These are phyloP conservation scores for Drosophila gunungcola DNA, from an alignment of 1,140 invertebrate genomes.

Conservation along the genomic window DNA sequence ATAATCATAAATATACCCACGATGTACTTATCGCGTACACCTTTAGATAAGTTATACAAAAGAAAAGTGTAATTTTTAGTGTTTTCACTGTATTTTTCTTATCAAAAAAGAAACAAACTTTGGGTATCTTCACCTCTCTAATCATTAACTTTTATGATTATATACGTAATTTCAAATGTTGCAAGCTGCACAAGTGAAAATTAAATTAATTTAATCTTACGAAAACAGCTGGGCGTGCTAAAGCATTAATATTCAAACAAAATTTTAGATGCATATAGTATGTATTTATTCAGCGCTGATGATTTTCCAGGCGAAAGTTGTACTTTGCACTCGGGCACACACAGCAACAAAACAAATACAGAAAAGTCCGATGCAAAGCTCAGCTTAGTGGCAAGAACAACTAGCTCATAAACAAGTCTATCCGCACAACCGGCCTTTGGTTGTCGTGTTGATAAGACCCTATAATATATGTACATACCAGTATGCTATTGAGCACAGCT, in stretches of 20 bases:
- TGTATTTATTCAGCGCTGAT: neutral
- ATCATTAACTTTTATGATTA: neutral
- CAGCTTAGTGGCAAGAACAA: constrained; percentile 48
- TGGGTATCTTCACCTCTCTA: neutral
- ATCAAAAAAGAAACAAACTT: neutral
- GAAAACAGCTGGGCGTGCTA: constrained; percentile 20
- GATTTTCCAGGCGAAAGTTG: constrained; percentile 31
- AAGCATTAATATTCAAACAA: neutral
- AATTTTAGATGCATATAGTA: neutral
- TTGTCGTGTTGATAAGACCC: constrained; percentile 53
- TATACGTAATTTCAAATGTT: neutral
- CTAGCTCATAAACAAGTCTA: constrained; percentile 32
- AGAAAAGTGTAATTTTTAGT: neutral
- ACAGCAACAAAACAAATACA: constrained; percentile 7
- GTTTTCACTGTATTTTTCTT: neutral
- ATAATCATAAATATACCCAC: too few species aligned
- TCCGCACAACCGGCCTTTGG: constrained; percentile 30
- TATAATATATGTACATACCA: constrained; percentile 1
- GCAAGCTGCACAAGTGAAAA: neutral
- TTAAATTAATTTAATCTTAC: constrained; percentile 8
- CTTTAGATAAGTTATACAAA: neutral
- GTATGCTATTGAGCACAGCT: constrained; percentile 8
- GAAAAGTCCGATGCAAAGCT: constrained; percentile 44
- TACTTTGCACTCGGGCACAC: constrained; percentile 58
- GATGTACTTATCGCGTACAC: too few species aligned